Conservation (phyloP, 2,797 vertebrate species). For the Chelmon rostratus region DNA sequence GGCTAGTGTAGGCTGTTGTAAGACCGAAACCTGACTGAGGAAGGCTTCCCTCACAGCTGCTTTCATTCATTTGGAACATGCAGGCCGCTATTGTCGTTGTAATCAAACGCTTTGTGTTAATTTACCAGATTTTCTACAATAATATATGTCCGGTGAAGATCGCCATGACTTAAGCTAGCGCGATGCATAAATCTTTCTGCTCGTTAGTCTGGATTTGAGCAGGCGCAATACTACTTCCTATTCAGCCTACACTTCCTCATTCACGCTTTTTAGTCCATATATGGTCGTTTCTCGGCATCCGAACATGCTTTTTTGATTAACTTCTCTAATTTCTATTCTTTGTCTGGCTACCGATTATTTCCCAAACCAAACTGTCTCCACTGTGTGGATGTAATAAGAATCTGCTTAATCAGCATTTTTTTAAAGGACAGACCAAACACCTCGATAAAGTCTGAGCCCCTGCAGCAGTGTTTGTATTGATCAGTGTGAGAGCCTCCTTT, state of each 20-base stretch:
- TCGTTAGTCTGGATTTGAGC: constrained; percentile 76
- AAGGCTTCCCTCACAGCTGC: constrained; percentile 3
- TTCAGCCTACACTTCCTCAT: constrained; percentile 91
- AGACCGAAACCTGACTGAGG: constrained; percentile 8
- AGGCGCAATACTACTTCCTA: constrained; percentile 92
- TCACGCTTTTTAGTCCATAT: constrained; percentile 92
- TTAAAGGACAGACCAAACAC: background rate
- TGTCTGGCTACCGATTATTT: background rate
- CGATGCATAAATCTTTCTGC: constrained; percentile 36
- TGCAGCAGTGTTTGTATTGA: constrained; percentile 30
- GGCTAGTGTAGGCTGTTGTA: too few species aligned
- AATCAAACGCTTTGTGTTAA: rapidly evolving
- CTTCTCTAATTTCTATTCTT: constrained; percentile 59
- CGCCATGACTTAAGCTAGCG: background rate
- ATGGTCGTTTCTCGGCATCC: constrained; percentile 89
- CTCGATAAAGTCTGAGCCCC: constrained; percentile 1
- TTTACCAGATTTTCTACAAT: background rate
- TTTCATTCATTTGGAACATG: constrained; percentile 35
- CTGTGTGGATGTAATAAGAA: rapidly evolving
- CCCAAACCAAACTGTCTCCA: background rate
- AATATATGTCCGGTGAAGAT: rapidly evolving
- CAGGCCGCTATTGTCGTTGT: rapidly evolving
- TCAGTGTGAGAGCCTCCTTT: background rate
- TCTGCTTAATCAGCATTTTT: background rate
- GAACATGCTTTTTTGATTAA: constrained; percentile 63